These are phyloP conservation scores for Andrena flavipes DNA, from an alignment of 2,888 invertebrate genomes.

Conservation along the genomic window DNA sequence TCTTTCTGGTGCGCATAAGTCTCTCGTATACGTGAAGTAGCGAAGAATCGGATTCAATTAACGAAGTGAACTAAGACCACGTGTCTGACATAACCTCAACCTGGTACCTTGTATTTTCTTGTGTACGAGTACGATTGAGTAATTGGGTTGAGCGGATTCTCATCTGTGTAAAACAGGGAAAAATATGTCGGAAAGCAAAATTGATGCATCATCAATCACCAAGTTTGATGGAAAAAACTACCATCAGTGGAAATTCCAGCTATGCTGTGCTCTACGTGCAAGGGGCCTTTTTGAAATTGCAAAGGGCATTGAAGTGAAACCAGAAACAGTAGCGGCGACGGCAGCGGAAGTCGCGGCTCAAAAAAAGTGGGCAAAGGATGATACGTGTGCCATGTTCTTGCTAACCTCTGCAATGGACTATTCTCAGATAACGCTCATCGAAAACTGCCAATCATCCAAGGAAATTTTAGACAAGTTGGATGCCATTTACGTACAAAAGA, in stretches of 20 bases:
- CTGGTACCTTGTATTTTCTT: too few relatives aligned
- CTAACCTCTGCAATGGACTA: slow-evolving; percentile 8
- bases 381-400: slow-evolving; percentile 10
- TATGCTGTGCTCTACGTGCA: not conserved
- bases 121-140: too few relatives aligned
- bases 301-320: not conserved
- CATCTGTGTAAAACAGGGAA: too few relatives aligned
- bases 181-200: slow-evolving; percentile 3
- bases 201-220: not conserved
- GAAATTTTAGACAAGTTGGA: not conserved
- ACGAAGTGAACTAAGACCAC: too few relatives aligned
- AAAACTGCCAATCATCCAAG: not conserved
- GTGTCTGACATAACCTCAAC: too few relatives aligned
- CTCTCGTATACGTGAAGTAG: too few relatives aligned
- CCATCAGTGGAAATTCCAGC: slow-evolving; percentile 14
- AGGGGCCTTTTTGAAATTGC: not conserved
- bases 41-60: too few relatives aligned
- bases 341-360: not conserved
- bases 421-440: slow-evolving; percentile 1
- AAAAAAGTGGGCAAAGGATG: not conserved
- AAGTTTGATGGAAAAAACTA: slow-evolving; percentile 7
- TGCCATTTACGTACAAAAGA: not conserved
- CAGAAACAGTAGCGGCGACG: not conserved
- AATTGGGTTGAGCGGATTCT: too few relatives aligned
- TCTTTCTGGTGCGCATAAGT: too few relatives aligned